Base-by-base conservation (phyloP, 2,888 invertebrate species). In the Sesia bembeciformis region DNA sequence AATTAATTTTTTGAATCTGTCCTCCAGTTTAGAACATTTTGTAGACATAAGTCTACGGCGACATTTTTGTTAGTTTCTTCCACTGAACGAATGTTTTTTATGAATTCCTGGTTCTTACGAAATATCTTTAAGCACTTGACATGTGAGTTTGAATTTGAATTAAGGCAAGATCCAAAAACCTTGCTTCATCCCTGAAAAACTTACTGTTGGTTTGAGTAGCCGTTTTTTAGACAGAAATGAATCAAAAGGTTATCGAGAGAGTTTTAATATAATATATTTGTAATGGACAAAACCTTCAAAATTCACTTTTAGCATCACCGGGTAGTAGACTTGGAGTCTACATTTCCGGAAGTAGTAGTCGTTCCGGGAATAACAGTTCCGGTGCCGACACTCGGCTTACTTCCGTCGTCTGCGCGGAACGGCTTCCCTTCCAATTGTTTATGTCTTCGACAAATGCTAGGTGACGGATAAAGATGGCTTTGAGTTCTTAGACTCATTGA, bases 301-400 rank as follows among this genome's bases (percentile, higher is more conserved):
- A 5, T 3, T 43, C 5, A 6, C 5, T 43, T 43, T 43, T n/a
- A 46, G n/a, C 46, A 46, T 8, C 46, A 46, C 8, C 23, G 46
- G 23, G 46, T 5, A 46, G 78, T 69, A 82, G 83, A 81, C 84
- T 78, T 74, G 73, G 81, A 82, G 87, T 84, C 86, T 81, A 72
- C 81, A 73, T 73, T 70, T 71, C 75, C 84, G 88, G 88, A 87
- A 68, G 82, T 76, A 79, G 81, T 79, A 83, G 84, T 85, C 84
- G 79, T 85, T 81, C 84, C 81, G 80, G 84, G 86, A 85, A 87
- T 88, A 88, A 86, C 85, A 84, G 81, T 86, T 88, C 87, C 88
- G 84, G 79, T 72, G 76, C 75, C 84, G 81, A 86, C 88, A 88
- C 88, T 88, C 83, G 76, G 72, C 76, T 73, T 66, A 63, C 78